Conservation (phyloP, 2,113 vertebrate genomes). For the Ariopsis seemanni region DNA sequence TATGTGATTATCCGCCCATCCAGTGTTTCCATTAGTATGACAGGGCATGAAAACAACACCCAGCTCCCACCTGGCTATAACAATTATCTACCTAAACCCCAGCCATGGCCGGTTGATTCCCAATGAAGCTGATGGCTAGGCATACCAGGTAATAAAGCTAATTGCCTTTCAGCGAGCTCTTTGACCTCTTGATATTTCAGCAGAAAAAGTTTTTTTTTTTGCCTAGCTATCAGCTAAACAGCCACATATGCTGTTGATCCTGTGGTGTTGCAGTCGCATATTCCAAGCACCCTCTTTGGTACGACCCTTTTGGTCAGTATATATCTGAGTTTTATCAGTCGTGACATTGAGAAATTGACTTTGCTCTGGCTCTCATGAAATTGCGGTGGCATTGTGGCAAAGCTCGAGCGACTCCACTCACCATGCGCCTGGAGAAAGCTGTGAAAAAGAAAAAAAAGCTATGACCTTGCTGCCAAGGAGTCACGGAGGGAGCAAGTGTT, state of each 20-base stretch:
- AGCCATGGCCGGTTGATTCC: background rate
- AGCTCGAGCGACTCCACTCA: constrained; percentile 64
- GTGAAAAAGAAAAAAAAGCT: constrained; percentile 21
- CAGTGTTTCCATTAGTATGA: constrained; percentile 11
- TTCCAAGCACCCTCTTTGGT: constrained; percentile 60
- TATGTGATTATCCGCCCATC: constrained; percentile 21
- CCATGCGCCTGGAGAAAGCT: constrained; percentile 31
- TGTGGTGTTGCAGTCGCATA: constrained; percentile 57
- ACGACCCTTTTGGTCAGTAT: constrained; percentile 58
- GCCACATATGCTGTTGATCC: constrained; percentile 39
- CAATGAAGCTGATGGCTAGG: constrained; percentile 16
- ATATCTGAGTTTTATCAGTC: constrained; percentile 64
- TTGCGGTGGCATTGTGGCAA: constrained; percentile 59
- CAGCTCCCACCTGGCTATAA: constrained; percentile 21
- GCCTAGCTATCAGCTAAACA: constrained; percentile 25
- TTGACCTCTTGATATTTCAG: constrained; percentile 44
- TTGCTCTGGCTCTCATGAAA: constrained; percentile 69
- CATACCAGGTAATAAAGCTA: constrained; percentile 35
- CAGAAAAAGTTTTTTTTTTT: background rate
- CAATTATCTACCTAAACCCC: constrained; percentile 29
- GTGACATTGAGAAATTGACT: constrained; percentile 67
- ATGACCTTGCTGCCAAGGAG: constrained; percentile 34
- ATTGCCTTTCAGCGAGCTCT: constrained; percentile 44
- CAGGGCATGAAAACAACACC: constrained; percentile 24
- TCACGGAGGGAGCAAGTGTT: constrained; percentile 23